phyloP scores from a whole-genome alignment of 2,888 invertebrate genomes.

The Cataglyphis albicans region DNA sequence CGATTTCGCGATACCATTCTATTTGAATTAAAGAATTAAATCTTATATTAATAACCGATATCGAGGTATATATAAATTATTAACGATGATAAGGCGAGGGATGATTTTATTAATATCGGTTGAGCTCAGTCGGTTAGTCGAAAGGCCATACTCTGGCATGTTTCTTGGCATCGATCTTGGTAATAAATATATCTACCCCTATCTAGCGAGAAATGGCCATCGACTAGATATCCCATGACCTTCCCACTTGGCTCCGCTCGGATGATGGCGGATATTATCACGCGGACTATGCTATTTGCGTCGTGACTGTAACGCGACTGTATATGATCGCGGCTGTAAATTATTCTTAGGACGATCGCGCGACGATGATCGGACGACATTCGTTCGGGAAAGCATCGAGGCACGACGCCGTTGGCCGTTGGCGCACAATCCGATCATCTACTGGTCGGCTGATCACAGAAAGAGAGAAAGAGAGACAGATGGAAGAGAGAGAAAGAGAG shows the following conservation, averaged over 20 bases:
- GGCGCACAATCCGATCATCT: constrained; percentile 72
- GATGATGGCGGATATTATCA: constrained; percentile 43
- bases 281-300: constrained; percentile 62
- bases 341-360: constrained; percentile 64
- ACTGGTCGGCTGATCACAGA: constrained; percentile 77
- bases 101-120: background rate
- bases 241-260: constrained; percentile 51
- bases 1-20: background rate
- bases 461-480: constrained; percentile 62
- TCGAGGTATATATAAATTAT: background rate
- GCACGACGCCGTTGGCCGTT: constrained; percentile 38
- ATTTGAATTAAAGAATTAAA: background rate
- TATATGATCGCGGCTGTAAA: constrained; percentile 54
- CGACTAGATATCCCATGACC: constrained; percentile 62
- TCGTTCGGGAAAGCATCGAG: constrained; percentile 46
- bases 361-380: constrained; percentile 48
- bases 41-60: constrained; percentile 11
- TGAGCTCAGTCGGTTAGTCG: constrained; percentile 2
- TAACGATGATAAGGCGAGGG: background rate
- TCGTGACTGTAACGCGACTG: constrained; percentile 54
- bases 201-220: constrained; percentile 8
- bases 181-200: constrained; percentile 36
- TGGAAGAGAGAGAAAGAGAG: constrained; percentile 61
- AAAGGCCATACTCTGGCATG: background rate
- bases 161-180: constrained; percentile 52